Conservation (phyloP, 2,888 invertebrate species). For the Apoda limacodes region DNA sequence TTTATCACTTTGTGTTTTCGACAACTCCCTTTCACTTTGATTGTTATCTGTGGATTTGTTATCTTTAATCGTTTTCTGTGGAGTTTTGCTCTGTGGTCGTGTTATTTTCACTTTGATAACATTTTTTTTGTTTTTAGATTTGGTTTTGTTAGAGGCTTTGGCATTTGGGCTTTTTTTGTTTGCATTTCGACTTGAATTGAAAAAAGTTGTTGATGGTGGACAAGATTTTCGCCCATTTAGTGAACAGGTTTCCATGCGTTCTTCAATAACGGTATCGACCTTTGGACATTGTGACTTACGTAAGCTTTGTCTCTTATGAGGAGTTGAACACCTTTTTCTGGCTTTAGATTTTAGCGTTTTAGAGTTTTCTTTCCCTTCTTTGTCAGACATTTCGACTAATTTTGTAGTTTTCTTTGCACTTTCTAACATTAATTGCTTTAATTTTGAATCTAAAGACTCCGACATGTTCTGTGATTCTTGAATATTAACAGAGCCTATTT, state of each 20-base stretch:
- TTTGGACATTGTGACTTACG: slow-evolving; percentile 12
- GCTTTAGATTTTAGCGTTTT: slow-evolving; percentile 22
- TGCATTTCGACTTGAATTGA: slow-evolving; percentile 18
- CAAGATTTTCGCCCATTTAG: slow-evolving; percentile 36
- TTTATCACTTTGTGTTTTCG: slow-evolving; percentile 28
- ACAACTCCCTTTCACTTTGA: slow-evolving; percentile 4
- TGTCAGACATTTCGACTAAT: slow-evolving; percentile 11
- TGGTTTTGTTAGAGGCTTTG: slow-evolving; percentile 18
- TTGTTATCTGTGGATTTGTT: slow-evolving; percentile 10
- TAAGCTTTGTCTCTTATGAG: slow-evolving; percentile 18
- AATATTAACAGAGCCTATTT: slow-evolving; percentile 31
- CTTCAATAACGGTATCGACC: slow-evolving; percentile 33
- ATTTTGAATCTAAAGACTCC: slow-evolving; percentile 38
- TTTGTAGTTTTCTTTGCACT: slow-evolving; percentile 41
- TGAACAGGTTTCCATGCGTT: slow-evolving; percentile 37
- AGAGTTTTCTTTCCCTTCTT: slow-evolving; percentile 15
- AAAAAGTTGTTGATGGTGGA: too few relatives aligned
- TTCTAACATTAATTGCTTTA: slow-evolving; percentile 42
- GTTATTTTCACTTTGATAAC: slow-evolving; percentile 55
- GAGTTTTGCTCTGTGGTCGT: slow-evolving; percentile 33
- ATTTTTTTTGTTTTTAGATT: slow-evolving; percentile 39
- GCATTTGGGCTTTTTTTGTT: slow-evolving; percentile 7
- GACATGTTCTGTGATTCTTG: slow-evolving; percentile 30
- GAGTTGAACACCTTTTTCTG: slow-evolving; percentile 23
- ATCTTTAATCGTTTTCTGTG: slow-evolving; percentile 15